Evolutionary conservation across 2,797 vertebrate genomes (phyloP), one percentile per base, ranked within the genome.

Genomic region (Neosilurus hyrtlii): DNA sequence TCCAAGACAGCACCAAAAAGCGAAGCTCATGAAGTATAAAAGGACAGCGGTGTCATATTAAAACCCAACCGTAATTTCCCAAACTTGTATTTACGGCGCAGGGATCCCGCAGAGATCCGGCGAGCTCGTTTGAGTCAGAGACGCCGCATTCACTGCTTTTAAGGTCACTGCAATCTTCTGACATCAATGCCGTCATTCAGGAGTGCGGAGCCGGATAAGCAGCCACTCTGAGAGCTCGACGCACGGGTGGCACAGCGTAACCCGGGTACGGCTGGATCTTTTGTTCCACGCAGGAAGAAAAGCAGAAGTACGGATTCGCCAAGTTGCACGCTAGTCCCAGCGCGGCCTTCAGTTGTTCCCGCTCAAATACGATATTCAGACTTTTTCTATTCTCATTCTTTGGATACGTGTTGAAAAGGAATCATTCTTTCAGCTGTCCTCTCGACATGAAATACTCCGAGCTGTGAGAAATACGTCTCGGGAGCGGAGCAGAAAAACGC

Each of bases 401-500:
- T 26, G 62, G 81, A 76, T 74, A 30, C 20, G 6, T 66, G 30
- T 74, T 54, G 26, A 57, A 74, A 65, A 65, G 20, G 15, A 16
- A 73, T 56, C 57, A n/a, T 82, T 66, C 72, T 70, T 26, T 86
- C 61, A 67, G 67, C 26, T 54, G 59, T 67, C 66, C 35, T 63
- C 62, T 26, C 35, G 14, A 56, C 22, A 81, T 11, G 26, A 35
- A 81, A 75, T 14, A 18, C 54, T 57, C 18, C 9, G 54, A 59
- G 52, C 52, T 59, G 57, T 56, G 26, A 75, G 72, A 75, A 37
- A 57, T 12, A 30, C 30, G 76, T 85, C 86, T 82, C 57, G 26
- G 67, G 83, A 85, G 85, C 37, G n/a, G 84, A 78, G 79, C 35
- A 66, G 80, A 75, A 80, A 82, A 59, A 26, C 85, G 68, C 72